These are phyloP conservation scores for Molossus alvarezi DNA, from an alignment of 2,797 vertebrate genomes.

Conservation along the genomic window DNA sequence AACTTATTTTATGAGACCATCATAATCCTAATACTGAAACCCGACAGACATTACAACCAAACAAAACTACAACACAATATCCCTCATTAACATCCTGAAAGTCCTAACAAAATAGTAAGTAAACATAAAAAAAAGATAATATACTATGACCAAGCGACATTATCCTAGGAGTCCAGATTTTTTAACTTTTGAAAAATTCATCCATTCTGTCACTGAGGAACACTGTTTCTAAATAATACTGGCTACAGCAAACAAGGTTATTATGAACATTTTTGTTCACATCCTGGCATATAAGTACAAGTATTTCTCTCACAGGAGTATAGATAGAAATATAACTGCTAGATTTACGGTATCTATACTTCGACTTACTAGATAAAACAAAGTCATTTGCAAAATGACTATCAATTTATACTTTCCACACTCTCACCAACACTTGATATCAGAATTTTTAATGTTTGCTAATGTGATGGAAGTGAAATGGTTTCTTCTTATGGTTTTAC, in stretches of 20 bases:
- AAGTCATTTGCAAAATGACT: constrained; percentile 56
- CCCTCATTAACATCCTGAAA: neutral
- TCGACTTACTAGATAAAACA: constrained; percentile 37
- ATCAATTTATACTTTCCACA: constrained; percentile 21
- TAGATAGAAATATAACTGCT: neutral
- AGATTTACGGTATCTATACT: constrained; percentile 15
- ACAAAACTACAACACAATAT: constrained; percentile 37
- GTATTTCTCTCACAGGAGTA: constrained; percentile 19
- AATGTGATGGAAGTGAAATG: constrained; percentile 54
- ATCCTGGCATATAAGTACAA: neutral
- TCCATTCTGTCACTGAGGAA: neutral
- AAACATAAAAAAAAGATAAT: constrained; percentile 12
- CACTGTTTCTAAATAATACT: constrained; percentile 47
- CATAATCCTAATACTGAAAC: constrained; percentile 42
- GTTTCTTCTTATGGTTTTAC: constrained; percentile 50
- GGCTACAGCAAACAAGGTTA: constrained; percentile 26
- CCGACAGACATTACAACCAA: constrained; percentile 41
- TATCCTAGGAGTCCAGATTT: constrained; percentile 46
- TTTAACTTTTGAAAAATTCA: constrained; percentile 63
- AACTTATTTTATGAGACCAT: constrained; percentile 1
- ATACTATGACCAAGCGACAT: neutral
- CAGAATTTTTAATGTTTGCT: constrained; percentile 55
- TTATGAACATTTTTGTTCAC: constrained; percentile 10
- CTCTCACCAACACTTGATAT: constrained; percentile 15
- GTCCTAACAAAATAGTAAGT: constrained; percentile 7